phyloP scores from a whole-genome alignment of 2,797 vertebrate species.

The Aldrovandia affinis region DNA sequence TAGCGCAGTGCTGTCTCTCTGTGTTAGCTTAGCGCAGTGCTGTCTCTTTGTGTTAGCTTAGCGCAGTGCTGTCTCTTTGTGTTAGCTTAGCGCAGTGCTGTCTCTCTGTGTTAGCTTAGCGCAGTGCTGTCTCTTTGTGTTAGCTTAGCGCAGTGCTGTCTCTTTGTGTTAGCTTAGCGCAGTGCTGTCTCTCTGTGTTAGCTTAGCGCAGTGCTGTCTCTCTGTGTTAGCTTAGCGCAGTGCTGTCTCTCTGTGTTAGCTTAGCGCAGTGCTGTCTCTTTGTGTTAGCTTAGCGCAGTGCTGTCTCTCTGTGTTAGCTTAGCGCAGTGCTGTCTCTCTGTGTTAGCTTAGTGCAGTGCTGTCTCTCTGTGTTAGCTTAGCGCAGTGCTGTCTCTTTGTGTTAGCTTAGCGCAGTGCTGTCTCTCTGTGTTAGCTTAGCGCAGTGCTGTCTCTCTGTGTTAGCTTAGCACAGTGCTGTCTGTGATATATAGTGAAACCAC shows the following conservation, averaged over 20 bases:
- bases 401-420: neutral
- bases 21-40: neutral
- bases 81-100: neutral
- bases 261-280: neutral
- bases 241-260: neutral
- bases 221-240: neutral
- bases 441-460: neutral
- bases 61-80: neutral
- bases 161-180: neutral
- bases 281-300: neutral
- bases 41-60: neutral
- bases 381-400: neutral
- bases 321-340: too few relatives aligned
- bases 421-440: too few relatives aligned
- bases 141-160: neutral
- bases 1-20: neutral
- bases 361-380: neutral
- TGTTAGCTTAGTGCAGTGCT: too few relatives aligned
- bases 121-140: neutral
- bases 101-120: neutral
- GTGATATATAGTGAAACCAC: too few relatives aligned
- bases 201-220: neutral
- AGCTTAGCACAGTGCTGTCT: too few relatives aligned
- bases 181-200: neutral
- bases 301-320: neutral